Evolutionary conservation across 2,888 invertebrate genomes (phyloP), one percentile per base, ranked within the genome.

Genomic region (Callyntrura sp.): DNA sequence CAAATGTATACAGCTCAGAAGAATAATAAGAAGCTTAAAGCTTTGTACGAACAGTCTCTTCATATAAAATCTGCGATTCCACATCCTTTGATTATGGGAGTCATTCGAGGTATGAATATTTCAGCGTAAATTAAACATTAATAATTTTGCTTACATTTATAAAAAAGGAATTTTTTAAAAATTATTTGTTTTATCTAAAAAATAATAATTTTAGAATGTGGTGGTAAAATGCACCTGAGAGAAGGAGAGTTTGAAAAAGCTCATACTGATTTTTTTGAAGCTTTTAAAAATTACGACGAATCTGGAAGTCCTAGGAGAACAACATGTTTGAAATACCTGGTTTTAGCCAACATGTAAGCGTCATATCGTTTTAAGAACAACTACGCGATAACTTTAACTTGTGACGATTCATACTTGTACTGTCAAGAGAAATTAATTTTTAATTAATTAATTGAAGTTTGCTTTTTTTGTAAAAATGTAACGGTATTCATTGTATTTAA

Each of bases 1-100:
- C 99, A 99, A 95, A 99, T 99, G 99, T 99, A 99, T 94, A 99
- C 99, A 0, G 98, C 98, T 90, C 99, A 99, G 95, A 99, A 99
- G 94, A 99, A 99, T 94, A 99, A 99, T 94, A 99, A 99, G 95
- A 98, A 99, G 94, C 95, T 99, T 55, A 98, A 98, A 95, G 97
- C 98, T 0, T 95, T 99, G 14, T 99, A 99, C 94, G 99, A 99
- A 95, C 99, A 99, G 94, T 99, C 99, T 0, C 95, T 99, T 92
- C 98, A 99, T 94, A 99, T 99, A 93, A 99, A 99, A 95, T 99
- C 99, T 60, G 99, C 99, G 81, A 99, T 99, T 94, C 99, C 99
- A n/a, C 99, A 99, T 96, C 99, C 99, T 2, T 96, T 99, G 45
- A 99, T 99, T 93, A 99, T 99, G 99, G 99, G 99, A 14, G 99